Evolutionary conservation across 2,797 vertebrate species (phyloP), one percentile per base, ranked within the genome.

Genomic region (Ptychobarbus kaznakovi): DNA sequence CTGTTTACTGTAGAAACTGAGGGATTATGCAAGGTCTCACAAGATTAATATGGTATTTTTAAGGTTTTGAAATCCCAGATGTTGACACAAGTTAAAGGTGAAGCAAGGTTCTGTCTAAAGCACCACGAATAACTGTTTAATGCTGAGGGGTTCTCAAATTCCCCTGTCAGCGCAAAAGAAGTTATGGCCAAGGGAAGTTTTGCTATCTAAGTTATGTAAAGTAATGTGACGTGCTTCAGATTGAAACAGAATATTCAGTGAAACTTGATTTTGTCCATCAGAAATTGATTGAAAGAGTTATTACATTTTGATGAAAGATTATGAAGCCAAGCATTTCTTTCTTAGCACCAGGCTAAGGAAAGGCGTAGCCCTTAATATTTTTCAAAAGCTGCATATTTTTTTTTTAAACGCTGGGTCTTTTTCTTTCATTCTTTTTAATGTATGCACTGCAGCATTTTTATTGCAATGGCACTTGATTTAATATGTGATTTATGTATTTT

Each of bases 81-180:
- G 83, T 56, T 74, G 75, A 80, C 73, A 32, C 44, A 32, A 65
- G 74, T 74, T 73, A 18, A 74, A 80, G 80, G 82, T 76, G 42
- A 89, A 79, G 7, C 35, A 70, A 80, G 87, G 72, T 51, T 76
- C 68, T 75, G 73, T 65, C 53, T 65, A 42, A 61, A 75, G 49
- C 73, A 22, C n/a, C 79, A 63, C 61, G 32, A 76, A 85, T 83
- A 85, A 44, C 38, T 25, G 76, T 61, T 72, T 73, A 53, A 83
- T 38, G 66, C 49, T 49, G 8, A 13, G 4, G 74, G 74, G 79
- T 56, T 82, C 65, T 46, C 70, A 38, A 79, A 74, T 78, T 75
- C 66, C 66, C n/a, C 53, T 49, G 81, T 81, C 84, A 75, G 38
- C 32, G 68, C n/a, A 22, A 74, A 63, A 65, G 3, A 63, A 65